phyloP scores from a whole-genome alignment of 2,888 invertebrate species.

The Pachliopta kotzebuea region DNA sequence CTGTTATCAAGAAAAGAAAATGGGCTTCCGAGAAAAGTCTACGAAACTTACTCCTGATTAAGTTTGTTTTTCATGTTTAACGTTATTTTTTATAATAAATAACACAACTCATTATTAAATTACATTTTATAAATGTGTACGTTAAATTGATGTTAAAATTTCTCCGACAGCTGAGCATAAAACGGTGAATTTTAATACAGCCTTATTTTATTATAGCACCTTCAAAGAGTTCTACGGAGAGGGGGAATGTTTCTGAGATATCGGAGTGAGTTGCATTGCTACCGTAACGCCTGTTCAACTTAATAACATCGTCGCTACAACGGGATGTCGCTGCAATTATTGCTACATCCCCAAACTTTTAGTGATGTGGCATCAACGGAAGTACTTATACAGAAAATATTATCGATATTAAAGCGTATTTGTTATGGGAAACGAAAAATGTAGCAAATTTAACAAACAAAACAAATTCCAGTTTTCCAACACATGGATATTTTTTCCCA shows the following conservation, averaged over 20 bases:
- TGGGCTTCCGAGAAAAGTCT: slow-evolving; percentile 25
- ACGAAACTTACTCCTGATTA: slow-evolving; percentile 36
- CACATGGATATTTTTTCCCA: too few species aligned
- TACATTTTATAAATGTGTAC: slow-evolving; percentile 27
- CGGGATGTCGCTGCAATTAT: slow-evolving; percentile 60
- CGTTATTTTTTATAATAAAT: slow-evolving; percentile 33
- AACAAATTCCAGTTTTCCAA: too few species aligned
- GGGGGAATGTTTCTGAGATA: slow-evolving; percentile 23
- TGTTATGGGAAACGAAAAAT: too few species aligned
- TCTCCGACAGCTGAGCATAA: not conserved
- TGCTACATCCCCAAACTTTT: slow-evolving; percentile 50
- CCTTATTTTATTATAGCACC: slow-evolving; percentile 18
- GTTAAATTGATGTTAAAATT: slow-evolving; percentile 8
- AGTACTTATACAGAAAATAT: not conserved
- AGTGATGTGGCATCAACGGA: slow-evolving; percentile 9
- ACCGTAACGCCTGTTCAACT: slow-evolving; percentile 40
- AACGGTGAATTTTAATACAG: slow-evolving; percentile 22
- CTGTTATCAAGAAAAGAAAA: slow-evolving; percentile 32
- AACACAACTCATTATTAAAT: slow-evolving; percentile 27
- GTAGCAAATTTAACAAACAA: too few species aligned
- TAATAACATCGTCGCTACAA: slow-evolving; percentile 55
- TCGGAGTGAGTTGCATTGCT: slow-evolving; percentile 28
- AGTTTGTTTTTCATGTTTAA: slow-evolving; percentile 34
- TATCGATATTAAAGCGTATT: too few species aligned
- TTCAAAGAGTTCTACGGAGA: slow-evolving; percentile 19